These are phyloP conservation scores for Caracal caracal DNA, from an alignment of 2,113 vertebrate species.

Conservation along the genomic window DNA sequence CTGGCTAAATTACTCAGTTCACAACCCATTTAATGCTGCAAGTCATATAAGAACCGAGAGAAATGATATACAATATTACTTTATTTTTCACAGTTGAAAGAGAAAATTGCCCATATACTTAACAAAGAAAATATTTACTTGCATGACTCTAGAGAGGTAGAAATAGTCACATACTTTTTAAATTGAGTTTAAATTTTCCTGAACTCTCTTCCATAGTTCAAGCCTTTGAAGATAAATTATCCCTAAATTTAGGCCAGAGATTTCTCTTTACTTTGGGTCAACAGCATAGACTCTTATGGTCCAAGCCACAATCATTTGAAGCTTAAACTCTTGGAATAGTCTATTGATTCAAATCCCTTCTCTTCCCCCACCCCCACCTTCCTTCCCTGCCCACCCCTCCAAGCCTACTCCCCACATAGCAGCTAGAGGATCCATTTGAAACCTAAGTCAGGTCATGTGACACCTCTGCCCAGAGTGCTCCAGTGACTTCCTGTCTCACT, in stretches of 20 bases:
- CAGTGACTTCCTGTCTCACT: background rate
- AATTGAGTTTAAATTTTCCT: background rate
- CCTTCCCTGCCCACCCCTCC: background rate
- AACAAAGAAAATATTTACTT: background rate
- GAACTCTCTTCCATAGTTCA: background rate
- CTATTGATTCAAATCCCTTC: background rate
- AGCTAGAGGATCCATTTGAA: background rate
- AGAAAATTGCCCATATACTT: background rate
- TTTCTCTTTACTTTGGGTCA: background rate
- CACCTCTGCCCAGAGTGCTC: background rate
- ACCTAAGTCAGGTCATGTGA: background rate
- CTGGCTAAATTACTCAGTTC: conserved; percentile 36
- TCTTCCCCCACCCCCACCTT: background rate
- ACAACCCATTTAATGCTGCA: conserved; percentile 37
- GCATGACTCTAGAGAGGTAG: background rate
- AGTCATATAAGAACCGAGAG: background rate
- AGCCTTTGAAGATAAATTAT: background rate
- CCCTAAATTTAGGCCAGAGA: background rate
- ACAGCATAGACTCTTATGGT: background rate
- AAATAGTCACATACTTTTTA: background rate
- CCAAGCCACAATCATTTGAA: background rate
- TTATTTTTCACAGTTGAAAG: conserved; percentile 10
- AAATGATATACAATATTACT: background rate
- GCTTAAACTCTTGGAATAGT: background rate
- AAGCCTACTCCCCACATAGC: background rate